Evolutionary conservation across 2,888 invertebrate species (phyloP), one percentile per base, ranked within the genome.

Genomic region (Tineola bisselliella): DNA sequence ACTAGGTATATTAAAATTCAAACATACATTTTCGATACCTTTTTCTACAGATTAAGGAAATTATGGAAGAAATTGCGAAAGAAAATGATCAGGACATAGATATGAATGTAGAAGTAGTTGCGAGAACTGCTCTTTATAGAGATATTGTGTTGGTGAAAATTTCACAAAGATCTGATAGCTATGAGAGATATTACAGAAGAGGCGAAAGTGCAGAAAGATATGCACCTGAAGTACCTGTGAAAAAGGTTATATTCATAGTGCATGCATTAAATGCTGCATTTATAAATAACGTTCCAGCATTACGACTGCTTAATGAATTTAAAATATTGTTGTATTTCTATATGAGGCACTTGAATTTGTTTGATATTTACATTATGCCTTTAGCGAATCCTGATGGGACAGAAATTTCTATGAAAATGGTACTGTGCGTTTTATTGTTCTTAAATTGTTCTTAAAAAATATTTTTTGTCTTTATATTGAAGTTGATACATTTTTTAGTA

Each of bases 331-430:
- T 82, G 0, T 66, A 69, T 0, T 75, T 71, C 64, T 84, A 84
- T 63, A 64, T 76, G 1, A 62, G 63, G 0, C 73, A 81, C 72
- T 69, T 84, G 64, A 73, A 82, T 44, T 73, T 76, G 54, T 86
- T 83, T 61, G 83, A 86, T 61, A 79, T 86, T 69, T 84, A 70
- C 65, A 30, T 84, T 12, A 75, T 86, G 62, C 84, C 86, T 0
- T 64, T 84, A 68, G 84, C 78, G 0, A 86, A 86, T 68, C 86
- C 86, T 8, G 86, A 86, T 63, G 84, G 83, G 0, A 66, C 66
- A 56, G 62, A 33, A 8, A 33, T 19, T 3, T 25, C 25, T 25
- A 25, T n/a, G n/a, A n/a, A 25, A 25, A 4, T 6, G 25, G 25
- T 25, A 25, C 6, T 25, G 25, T 25, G 25, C 2, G 6, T 25